Evolutionary conservation across 2,797 vertebrate genomes (phyloP).

Genomic region (Ctenochaetus hawaiiensis): DNA sequence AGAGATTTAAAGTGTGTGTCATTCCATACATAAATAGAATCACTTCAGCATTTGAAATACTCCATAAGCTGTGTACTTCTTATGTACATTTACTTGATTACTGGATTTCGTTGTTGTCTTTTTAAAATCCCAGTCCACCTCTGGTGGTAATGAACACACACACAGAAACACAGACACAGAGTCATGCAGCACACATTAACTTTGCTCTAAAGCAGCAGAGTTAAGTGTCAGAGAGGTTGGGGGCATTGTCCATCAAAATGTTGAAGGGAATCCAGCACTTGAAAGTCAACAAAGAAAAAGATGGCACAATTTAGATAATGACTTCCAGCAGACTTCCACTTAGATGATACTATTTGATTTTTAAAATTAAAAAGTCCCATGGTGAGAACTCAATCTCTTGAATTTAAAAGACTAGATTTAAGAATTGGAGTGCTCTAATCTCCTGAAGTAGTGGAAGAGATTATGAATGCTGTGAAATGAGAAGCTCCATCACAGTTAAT

Average conservation of each 20-base stretch:
- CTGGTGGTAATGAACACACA: slow-evolving; percentile 28
- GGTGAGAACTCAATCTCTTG: not conserved
- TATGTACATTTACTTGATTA: not conserved
- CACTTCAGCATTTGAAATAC: not conserved
- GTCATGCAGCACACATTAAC: slow-evolving; percentile 57
- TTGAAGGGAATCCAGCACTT: slow-evolving; percentile 57
- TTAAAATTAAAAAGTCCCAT: not conserved
- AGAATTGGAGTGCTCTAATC: not conserved
- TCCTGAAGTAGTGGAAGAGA: slow-evolving; percentile 6
- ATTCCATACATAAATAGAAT: not conserved
- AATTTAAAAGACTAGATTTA: not conserved
- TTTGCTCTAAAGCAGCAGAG: slow-evolving; percentile 56
- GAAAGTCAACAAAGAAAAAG: not conserved
- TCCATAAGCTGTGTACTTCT: not conserved
- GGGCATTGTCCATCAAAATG: slow-evolving; percentile 67
- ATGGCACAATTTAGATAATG: slow-evolving; percentile 19
- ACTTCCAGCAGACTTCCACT: slow-evolving; percentile 54
- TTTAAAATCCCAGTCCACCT: slow-evolving; percentile 34
- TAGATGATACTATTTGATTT: slow-evolving; percentile 14
- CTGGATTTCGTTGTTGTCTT: not conserved
- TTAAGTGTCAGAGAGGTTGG: slow-evolving; percentile 66
- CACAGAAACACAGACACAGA: slow-evolving; percentile 47
- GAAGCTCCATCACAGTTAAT: not conserved
- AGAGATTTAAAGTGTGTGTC: not conserved
- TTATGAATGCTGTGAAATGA: not conserved